Percentiles rank a stretch among this genome's conserved stretches.
These are phyloP conservation scores for Pinctada fucata DNA, from an alignment of 2,888 invertebrate genomes.

Conservation along the genomic window DNA sequence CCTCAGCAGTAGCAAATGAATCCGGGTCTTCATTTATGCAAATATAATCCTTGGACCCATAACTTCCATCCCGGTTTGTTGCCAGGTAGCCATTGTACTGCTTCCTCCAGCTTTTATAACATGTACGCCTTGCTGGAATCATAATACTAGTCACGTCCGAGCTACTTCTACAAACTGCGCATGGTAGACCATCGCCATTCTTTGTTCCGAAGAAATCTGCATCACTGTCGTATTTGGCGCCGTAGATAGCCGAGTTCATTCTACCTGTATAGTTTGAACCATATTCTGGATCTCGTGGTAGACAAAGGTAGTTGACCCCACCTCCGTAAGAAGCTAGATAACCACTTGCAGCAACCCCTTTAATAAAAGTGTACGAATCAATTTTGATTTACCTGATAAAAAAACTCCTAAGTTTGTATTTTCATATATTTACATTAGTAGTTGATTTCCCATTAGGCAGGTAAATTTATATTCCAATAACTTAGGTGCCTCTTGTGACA, in stretches of 20 bases:
- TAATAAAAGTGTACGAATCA: not conserved
- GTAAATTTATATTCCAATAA: too few relatives aligned
- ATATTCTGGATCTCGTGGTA: conserved; percentile 6
- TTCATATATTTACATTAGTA: too few relatives aligned
- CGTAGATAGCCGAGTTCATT: not conserved
- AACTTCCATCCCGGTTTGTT: conserved; percentile 13
- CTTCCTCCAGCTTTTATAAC: conserved; percentile 31
- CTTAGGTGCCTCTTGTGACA: too few relatives aligned
- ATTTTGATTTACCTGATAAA: too few relatives aligned
- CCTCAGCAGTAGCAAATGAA: conserved; percentile 7
- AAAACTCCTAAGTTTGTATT: too few relatives aligned
- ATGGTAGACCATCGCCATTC: conserved; percentile 4
- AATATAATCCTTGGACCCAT: conserved; percentile 20
- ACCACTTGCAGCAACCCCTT: conserved; percentile 17
- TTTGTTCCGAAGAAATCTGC: not conserved
- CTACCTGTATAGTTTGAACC: not conserved
- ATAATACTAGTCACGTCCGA: conserved; percentile 15
- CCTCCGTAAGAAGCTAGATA: conserved; percentile 8
- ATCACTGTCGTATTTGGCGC: conserved; percentile 17
- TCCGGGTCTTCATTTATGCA: conserved; percentile 38
- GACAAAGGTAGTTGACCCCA: conserved; percentile 27
- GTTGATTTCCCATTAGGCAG: too few relatives aligned
- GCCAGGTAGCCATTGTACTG: conserved; percentile 40
- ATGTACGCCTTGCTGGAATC: conserved; percentile 37
- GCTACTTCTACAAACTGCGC: conserved; percentile 7